A percentile compares a stretch with the other conserved stretches of the same genome.
Evolutionary conservation across 2,113 vertebrate species (phyloP).

Genomic region (Todiramphus saurophagus): DNA sequence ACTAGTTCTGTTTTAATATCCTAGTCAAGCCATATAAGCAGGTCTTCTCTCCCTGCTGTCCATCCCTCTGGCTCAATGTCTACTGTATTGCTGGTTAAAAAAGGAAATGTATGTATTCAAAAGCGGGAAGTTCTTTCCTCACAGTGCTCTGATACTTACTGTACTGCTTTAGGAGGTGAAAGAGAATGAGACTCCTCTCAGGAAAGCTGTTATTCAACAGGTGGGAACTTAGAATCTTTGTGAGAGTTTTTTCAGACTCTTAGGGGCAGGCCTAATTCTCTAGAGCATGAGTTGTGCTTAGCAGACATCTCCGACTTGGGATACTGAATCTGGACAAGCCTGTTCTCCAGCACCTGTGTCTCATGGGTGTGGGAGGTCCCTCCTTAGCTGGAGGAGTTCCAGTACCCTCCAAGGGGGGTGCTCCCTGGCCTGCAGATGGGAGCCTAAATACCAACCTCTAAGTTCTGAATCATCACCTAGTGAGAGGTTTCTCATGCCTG

Average conservation of each 20-base stretch:
- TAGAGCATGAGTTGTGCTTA: not conserved
- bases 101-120: not conserved
- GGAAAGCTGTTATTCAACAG: not conserved
- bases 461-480: not conserved
- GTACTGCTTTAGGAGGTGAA: not conserved
- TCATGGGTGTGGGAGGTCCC: not conserved
- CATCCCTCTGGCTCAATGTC: not conserved
- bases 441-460: not conserved
- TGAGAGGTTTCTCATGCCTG: not conserved
- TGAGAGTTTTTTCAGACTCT: not conserved
- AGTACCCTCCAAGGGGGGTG: not conserved
- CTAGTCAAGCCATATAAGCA: not conserved
- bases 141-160: not conserved
- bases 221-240: not conserved
- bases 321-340: not conserved
- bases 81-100: fast-evolving
- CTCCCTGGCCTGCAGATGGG: not conserved
- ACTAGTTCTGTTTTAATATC: not conserved
- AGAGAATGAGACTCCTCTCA: not conserved
- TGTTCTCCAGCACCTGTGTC: not conserved
- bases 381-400: not conserved
- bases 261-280: not conserved
- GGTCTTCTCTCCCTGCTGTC: not conserved
- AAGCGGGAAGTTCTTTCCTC: not conserved
- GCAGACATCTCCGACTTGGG: not conserved